Base-by-base conservation (phyloP, 2,797 vertebrate genomes). In the Cuculus canorus region DNA sequence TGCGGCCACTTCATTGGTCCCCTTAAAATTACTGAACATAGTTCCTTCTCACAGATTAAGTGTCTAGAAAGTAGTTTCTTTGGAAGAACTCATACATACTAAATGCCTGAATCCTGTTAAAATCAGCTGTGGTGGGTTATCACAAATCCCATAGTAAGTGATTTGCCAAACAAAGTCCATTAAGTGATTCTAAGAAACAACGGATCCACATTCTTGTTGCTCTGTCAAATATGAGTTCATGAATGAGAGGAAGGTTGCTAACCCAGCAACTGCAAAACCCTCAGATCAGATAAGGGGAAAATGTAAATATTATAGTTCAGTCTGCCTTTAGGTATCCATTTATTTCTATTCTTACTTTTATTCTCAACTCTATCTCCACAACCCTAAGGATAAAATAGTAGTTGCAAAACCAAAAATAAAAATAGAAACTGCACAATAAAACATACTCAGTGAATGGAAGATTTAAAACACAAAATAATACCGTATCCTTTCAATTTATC, bases 241-340 rank as follows among this genome's bases (percentile, higher is more conserved):
- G 76, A 87, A 71, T 11, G 57, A 70, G 35, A 28, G 1, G 37
- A 43, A 84, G 37, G 47, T 15, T 76, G 77, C 1, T 23, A 91
- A 92, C 33, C 71, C 47, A 0, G 59, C 52, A 61, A n/a, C 18
- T 92, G 76, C 91, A 92, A 96, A 94, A 72, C 45, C 33, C 39
- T 84, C 37, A 12, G 52, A 94, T 94, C 85, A 92, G 93, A 86
- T 90, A 94, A 96, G 71, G 28, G 63, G 53, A 69, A 91, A 91
- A 95, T 84, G 92, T 90, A 90, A 92, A 88, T 88, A 82, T 88
- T 95, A 91, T 59, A 73, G 66, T 77, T 94, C 73, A 41, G 64
- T 82, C 56, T 57, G 82, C 33, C 56, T 80, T 70, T 60, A 82
- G 50, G 43, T 86, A 37, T 59, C 48, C 59, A 53, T 81, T 91